Base-by-base conservation (phyloP, 2,113 vertebrate species). In the Pongo pygmaeus region DNA sequence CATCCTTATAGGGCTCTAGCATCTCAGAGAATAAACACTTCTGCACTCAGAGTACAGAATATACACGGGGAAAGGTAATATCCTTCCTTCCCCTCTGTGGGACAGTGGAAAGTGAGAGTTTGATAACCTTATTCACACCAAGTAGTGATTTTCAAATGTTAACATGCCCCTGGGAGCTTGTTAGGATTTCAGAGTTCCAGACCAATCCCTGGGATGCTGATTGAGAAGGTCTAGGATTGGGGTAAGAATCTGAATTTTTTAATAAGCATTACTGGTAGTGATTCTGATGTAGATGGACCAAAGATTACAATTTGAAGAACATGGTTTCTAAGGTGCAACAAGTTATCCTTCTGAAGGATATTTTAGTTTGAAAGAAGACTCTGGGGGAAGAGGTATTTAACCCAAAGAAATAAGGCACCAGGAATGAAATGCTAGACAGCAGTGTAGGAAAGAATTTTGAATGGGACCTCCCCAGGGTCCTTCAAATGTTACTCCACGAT, bases 311-410 rank as follows among this genome's bases (percentile, higher is more conserved):
- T 93, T 87, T 74, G 20, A 48, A 93, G 38, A 90, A 70, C 67
- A 50, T 13, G 22, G 40, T 8, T 92, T 80, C 67, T 88, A 84
- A 74, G 57, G 30, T 38, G 6, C 92, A 93, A 43, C 32, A 95
- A 35, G n/a, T 84, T 84, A 87, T 69, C 38, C 59, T 85, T 96
- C 74, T 78, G 81, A 97, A 92, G 23, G 57, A 20, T 80, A 85
- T 96, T 93, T n/a, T 81, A 75, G 11, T 89, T 93, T 79, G 84
- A 94, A 97, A 77, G 57, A 88, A 80, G 78, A 95, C 67, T 86
- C 20, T 70, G 13, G 17, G 32, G 72, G 79, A 75, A 64, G 23
- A 87, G 86, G 27, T 80, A 35, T 77, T 75, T 85, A 92, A 64
- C 70, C n/a, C 77, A 64, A 88, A 93, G 80, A 46, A 89, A 30